Percentiles rank a stretch among this genome's conserved stretches.
phyloP scores from a whole-genome alignment of 1,140 invertebrate species.

The Zaprionus inermis region DNA sequence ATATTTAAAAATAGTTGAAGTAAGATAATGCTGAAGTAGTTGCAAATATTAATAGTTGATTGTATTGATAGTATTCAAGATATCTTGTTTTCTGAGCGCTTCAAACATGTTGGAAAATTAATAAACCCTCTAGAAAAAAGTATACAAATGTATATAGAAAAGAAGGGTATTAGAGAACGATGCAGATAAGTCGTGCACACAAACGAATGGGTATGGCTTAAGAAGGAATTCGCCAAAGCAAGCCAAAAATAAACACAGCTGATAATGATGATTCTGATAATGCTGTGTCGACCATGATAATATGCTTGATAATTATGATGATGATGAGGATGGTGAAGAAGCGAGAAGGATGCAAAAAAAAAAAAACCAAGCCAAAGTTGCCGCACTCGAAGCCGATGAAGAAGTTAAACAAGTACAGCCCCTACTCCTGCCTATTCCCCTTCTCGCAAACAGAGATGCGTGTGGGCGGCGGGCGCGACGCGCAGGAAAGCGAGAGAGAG shows the following conservation, averaged over 20 bases:
- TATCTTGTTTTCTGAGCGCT: no score
- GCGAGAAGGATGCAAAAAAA: conserved; percentile 26
- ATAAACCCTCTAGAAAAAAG: not conserved
- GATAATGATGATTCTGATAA: conserved; percentile 47
- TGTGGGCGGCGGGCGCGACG: conserved; percentile 62
- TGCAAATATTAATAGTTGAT: no score
- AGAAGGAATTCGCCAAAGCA: conserved; percentile 36
- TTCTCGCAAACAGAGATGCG: conserved; percentile 42
- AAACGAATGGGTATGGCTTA: not conserved
- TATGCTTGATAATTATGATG: conserved; percentile 12
- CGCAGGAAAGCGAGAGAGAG: conserved; percentile 10
- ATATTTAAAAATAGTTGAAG: no score
- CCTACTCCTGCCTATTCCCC: not conserved
- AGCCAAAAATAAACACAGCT: conserved; percentile 50
- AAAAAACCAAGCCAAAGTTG: conserved; percentile 3
- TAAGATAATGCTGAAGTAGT: no score
- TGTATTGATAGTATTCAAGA: no score
- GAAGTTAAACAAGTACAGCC: conserved; percentile 14
- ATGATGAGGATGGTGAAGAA: conserved; percentile 3
- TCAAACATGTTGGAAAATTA: no score
- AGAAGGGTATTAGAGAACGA: not conserved
- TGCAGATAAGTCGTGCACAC: not conserved
- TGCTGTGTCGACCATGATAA: conserved; percentile 13
- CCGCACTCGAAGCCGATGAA: conserved; percentile 21
- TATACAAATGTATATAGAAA: not conserved